Base-by-base conservation (phyloP, 2,888 invertebrate species). In the Patella depressa region DNA sequence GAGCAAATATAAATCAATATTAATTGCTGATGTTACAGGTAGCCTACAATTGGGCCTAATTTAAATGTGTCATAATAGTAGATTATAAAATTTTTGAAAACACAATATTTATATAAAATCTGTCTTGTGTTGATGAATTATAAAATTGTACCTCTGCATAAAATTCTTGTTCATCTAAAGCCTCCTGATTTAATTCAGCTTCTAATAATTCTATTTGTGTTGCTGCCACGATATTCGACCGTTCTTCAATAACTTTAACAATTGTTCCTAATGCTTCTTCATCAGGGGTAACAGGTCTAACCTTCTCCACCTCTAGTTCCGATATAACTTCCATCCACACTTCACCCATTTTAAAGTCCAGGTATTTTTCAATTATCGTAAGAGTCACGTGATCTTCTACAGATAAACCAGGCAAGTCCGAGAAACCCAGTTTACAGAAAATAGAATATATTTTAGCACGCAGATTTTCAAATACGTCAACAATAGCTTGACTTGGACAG, bases 271-370 rank as follows among this genome's bases (percentile, higher is more conserved):
- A 83, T 0, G 90, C 90, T 78, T 91, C 91, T 19, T 85, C 85
- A 80, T 92, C 91, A 4, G 91, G 90, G n/a, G 90, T 89, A 5
- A 91, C 88, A 17, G 91, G 91, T n/a, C 89, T 84, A 1, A 91
- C 86, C 5, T 86, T 81, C 77, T 92, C 91, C 71, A 81, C 82
- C 65, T 88, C 86, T 34, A 92, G 81, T 81, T 92, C 92, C 29
- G 81, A 82, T 54, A 90, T 85, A 3, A 88, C 84, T 82, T 92
- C 92, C 24, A 86, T 87, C 91, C 91, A 91, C n/a, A 92, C 91
- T 76, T 92, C 91, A 69, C 91, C 91, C 83, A 89, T 83, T 89
- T 92, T 92, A 79, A 92, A 90, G 82, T 91, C 91, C 24, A 92
- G 83, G 83, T 91, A 92, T 82, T 91, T 90, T 82, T 92, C 91